These are phyloP conservation scores for Tachina grossa DNA, from an alignment of 2,888 invertebrate species.

Conservation along the genomic window DNA sequence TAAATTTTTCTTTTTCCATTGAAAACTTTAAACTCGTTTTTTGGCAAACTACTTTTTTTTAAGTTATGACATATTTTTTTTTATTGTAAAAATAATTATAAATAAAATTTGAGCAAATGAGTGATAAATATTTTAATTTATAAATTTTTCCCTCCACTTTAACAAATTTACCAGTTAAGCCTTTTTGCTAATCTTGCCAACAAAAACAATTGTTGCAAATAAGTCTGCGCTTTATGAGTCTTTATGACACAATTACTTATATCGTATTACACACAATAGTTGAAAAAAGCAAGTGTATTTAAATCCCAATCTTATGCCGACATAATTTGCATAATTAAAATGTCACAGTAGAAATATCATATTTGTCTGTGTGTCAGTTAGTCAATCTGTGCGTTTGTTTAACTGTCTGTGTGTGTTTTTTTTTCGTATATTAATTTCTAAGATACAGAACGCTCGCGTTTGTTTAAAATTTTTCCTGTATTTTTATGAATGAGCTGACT, in stretches of 20 bases:
- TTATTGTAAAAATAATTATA: too few relatives aligned
- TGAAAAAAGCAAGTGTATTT: conserved; percentile 29
- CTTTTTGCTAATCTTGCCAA: not conserved
- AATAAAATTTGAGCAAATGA: too few relatives aligned
- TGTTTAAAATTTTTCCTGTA: conserved; percentile 30
- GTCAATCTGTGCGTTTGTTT: conserved; percentile 1
- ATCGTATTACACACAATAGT: conserved; percentile 57
- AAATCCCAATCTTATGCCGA: conserved; percentile 55
- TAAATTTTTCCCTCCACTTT: not conserved
- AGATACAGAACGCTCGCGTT: conserved; percentile 19
- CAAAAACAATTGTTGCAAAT: conserved; percentile 31
- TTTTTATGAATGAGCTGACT: conserved; percentile 57
- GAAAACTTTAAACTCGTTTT: not conserved
- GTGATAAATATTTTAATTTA: not conserved
- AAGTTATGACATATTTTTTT: too few relatives aligned
- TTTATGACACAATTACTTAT: conserved; percentile 54
- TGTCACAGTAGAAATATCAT: conserved; percentile 45
- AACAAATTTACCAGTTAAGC: conserved; percentile 12
- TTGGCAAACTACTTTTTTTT: too few relatives aligned
- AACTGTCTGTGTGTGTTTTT: conserved; percentile 1
- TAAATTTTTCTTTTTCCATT: not conserved
- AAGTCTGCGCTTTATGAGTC: conserved; percentile 27
- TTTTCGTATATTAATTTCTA: conserved; percentile 15
- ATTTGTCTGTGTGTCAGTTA: not conserved
- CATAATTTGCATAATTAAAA: conserved; percentile 67